Conservation (phyloP, 2,113 vertebrate species). For the Corvus hawaiiensis region DNA sequence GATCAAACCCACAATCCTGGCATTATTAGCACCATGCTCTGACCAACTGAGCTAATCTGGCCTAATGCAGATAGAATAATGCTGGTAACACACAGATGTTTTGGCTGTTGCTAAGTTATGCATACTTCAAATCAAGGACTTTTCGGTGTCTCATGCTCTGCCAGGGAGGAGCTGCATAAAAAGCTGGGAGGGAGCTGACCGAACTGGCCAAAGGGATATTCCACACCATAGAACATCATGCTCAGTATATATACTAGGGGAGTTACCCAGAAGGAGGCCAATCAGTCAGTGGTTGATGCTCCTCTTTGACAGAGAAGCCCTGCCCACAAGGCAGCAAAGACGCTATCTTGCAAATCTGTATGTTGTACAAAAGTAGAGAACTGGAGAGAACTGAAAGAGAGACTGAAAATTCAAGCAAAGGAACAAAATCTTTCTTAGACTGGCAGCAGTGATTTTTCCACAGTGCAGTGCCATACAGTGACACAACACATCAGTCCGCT, state of each 20-base stretch:
- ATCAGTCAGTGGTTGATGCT: not conserved
- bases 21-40: not conserved
- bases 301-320: not conserved
- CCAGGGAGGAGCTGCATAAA: not conserved
- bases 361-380: not conserved
- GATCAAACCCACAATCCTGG: not conserved
- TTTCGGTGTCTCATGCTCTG: not conserved
- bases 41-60: not conserved
- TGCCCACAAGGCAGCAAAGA: not conserved
- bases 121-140: not conserved
- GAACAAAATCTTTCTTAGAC: not conserved
- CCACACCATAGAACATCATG: not conserved
- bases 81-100: not conserved
- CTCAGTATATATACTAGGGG: not conserved
- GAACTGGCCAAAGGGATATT: not conserved
- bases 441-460: not conserved
- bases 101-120: not conserved
- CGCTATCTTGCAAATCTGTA: not conserved
- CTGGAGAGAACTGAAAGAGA: not conserved
- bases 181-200: not conserved
- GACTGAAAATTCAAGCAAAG: not conserved
- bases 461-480: not conserved
- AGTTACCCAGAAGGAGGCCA: not conserved
- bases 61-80: not conserved
- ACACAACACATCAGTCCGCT: not conserved